A percentile compares a stretch with the other conserved stretches of the same genome.
Conservation (phyloP, 2,888 invertebrate genomes). For the Oscheius sp. region DNA sequence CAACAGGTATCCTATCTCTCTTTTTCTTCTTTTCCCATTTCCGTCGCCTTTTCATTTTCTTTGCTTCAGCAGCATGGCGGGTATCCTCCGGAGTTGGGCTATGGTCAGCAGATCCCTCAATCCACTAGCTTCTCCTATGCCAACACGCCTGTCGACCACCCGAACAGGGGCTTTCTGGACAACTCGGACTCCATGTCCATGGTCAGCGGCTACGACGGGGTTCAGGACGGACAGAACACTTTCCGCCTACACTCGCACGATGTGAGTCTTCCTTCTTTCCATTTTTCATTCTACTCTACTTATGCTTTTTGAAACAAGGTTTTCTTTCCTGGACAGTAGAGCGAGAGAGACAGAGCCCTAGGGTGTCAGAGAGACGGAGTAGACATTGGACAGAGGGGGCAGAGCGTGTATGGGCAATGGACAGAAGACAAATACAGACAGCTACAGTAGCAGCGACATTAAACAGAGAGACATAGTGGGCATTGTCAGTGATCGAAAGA, state of each 20-base stretch:
- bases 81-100: slow-evolving; percentile 37
- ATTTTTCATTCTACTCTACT: neutral
- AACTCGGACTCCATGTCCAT: slow-evolving; percentile 15
- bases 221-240: slow-evolving; percentile 22
- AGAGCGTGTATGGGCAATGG: no score
- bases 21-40: neutral
- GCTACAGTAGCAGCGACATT: no score
- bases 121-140: slow-evolving; percentile 29
- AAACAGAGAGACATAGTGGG: no score
- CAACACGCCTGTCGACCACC: neutral
- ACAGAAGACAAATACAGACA: no score
- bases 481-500: no score
- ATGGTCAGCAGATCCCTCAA: slow-evolving; percentile 28
- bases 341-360: no score
- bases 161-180: slow-evolving; percentile 23
- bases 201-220: slow-evolving; percentile 30
- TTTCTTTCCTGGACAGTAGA: no score
- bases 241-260: slow-evolving; percentile 42
- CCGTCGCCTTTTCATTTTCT: neutral
- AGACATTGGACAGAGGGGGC: no score
- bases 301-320: no score
- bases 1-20: neutral
- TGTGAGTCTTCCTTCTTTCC: slow-evolving; percentile 30
- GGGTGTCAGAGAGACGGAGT: no score
- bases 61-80: slow-evolving; percentile 14